These are phyloP conservation scores for Elgaria multicarinata DNA, from an alignment of 2,113 vertebrate genomes.

Conservation along the genomic window DNA sequence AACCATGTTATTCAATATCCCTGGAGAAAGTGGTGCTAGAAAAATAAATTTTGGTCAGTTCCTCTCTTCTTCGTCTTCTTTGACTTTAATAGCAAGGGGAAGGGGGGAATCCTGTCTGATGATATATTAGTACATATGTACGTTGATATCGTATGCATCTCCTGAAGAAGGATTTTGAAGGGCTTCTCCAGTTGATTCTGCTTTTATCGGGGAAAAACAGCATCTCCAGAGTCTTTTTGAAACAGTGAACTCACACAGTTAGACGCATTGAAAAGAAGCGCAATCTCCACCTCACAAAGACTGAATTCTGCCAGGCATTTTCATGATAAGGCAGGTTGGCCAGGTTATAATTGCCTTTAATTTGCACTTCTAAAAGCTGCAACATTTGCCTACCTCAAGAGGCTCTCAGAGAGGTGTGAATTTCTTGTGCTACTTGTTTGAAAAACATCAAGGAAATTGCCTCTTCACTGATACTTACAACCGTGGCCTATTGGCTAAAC, in stretches of 20 bases:
- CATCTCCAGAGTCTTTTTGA: constrained; percentile 9
- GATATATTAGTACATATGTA: background rate
- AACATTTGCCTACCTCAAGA: constrained; percentile 56
- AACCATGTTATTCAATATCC: background rate
- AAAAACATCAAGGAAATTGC: constrained; percentile 59
- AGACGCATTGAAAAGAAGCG: constrained; percentile 29
- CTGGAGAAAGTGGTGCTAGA: background rate
- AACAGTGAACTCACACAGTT: constrained; percentile 7
- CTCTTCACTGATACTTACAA: constrained; percentile 62
- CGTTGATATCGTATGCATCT: background rate
- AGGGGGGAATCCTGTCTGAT: background rate
- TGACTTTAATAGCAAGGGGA: background rate
- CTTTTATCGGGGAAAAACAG: constrained; percentile 32
- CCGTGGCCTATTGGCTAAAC: constrained; percentile 61
- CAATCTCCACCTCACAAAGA: constrained; percentile 1
- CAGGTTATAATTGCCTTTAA: constrained; percentile 68
- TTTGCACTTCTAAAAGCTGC: constrained; percentile 57
- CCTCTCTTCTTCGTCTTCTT: background rate
- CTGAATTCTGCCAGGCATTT: constrained; percentile 53
- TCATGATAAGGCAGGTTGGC: constrained; percentile 52
- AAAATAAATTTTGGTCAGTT: background rate
- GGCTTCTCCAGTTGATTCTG: background rate
- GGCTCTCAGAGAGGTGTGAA: constrained; percentile 52
- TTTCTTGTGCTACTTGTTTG: constrained; percentile 5
- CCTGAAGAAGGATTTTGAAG: constrained; percentile 1